Base-by-base conservation (phyloP, 2,113 vertebrate species). In the Oncorhynchus mykiss region DNA sequence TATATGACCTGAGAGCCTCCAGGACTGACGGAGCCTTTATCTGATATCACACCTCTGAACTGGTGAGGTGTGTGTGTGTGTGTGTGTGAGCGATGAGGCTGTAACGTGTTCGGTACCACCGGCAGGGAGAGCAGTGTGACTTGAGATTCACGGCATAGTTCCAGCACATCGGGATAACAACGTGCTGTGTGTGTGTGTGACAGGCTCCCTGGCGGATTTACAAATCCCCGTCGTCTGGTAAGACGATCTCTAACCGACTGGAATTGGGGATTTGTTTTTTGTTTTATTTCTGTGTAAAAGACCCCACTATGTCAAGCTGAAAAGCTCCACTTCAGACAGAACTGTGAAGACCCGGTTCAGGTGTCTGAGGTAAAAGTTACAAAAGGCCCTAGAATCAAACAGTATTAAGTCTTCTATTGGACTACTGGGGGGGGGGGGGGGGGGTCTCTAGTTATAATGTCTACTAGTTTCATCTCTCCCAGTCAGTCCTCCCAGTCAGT, bases 31-130 rank as follows among this genome's bases (percentile, higher is more conserved):
- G 59, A 70, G 73, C 18, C 31, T 79, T 80, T 74, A 78, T 84
- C 73, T 76, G 25, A 4, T 39, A 74, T 77, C 78, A 85, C 65
- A 88, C 73, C 68, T 82, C 67, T 78, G 29, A 78, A 81, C 71
- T 76, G 20, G 48, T 74, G 0, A 48, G 74, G 8, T 45, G 31
- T 8, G 34, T 34, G 6, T 34, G 34, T 8, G 34, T 8, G 34
- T 8, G 34, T 1, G 34, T 7, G 34, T 0, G 34, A 34, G 34
- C 0, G 54, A 75, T 51, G n/a, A 22, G 54, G 75, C 39, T 76
- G 65, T 20, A 70, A 71, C 74, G 51, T 39, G 49, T 73, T 77
- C 27, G 34, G 22, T 70, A 39, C 29, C 65, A 39, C 39, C 8
- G 8, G 64, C 0, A 8, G 64, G 69, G 16, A n/a, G 72, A 79